These are phyloP conservation scores for Holotrichia oblita DNA, from an alignment of 1,140 invertebrate species.

Conservation along the genomic window DNA sequence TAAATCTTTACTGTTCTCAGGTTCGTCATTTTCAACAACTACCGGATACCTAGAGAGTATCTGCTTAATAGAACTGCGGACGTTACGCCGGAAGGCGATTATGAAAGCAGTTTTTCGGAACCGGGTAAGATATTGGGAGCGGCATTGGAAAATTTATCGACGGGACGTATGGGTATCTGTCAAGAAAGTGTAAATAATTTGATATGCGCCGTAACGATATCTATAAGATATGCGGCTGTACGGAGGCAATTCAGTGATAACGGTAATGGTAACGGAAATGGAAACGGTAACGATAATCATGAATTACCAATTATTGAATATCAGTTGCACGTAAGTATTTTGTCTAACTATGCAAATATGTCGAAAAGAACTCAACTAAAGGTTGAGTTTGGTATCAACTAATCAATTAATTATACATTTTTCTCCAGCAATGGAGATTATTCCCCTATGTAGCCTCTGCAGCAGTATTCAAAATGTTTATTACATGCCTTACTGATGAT, in stretches of 20 bases:
- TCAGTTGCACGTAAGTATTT: slow-evolving; percentile 74
- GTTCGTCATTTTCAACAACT: slow-evolving; percentile 89
- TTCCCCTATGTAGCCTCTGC: slow-evolving; percentile 88
- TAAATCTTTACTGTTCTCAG: slow-evolving; percentile 61
- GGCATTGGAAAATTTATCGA: slow-evolving; percentile 86
- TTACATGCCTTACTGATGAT: slow-evolving; percentile 62
- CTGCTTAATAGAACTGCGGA: slow-evolving; percentile 91
- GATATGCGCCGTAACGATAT: slow-evolving; percentile 81
- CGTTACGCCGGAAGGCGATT: slow-evolving; percentile 85
- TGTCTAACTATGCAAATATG: slow-evolving; percentile 7
- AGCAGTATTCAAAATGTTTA: slow-evolving; percentile 81
- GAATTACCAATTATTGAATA: too few species aligned
- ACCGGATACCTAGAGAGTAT: slow-evolving; percentile 84
- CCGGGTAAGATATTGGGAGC: slow-evolving; percentile 81
- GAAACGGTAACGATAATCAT: slow-evolving; percentile 78
- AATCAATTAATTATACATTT: too few species aligned
- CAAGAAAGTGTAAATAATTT: slow-evolving; percentile 80
- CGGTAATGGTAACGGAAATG: slow-evolving; percentile 64
- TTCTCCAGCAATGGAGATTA: slow-evolving; percentile 85
- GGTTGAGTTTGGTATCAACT: too few species aligned
- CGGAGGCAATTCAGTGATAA: slow-evolving; percentile 88
- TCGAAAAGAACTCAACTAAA: too few species aligned
- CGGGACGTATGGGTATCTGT: slow-evolving; percentile 80
- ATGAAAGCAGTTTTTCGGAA: slow-evolving; percentile 81
- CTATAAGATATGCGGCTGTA: slow-evolving; percentile 89